phyloP scores from a whole-genome alignment of 2,113 vertebrate species.

The Pangasianodon hypophthalmus region DNA sequence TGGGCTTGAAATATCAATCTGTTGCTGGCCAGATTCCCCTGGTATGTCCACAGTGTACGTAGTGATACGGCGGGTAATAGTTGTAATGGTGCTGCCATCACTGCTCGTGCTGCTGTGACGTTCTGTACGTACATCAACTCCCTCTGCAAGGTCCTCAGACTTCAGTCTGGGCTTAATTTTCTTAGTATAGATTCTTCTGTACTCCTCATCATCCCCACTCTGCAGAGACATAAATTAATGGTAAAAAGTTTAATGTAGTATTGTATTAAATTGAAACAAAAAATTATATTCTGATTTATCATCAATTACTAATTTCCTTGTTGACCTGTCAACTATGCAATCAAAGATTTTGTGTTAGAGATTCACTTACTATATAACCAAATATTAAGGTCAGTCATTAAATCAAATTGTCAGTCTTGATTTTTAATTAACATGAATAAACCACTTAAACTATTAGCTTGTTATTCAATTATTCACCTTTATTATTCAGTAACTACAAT shows the following conservation, averaged over 20 bases:
- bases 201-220: constrained; percentile 93
- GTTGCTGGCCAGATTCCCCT: constrained; percentile 68
- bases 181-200: constrained; percentile 87
- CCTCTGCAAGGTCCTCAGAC: constrained; percentile 84
- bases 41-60: constrained; percentile 92
- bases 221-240: constrained; percentile 58
- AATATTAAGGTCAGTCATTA: neutral
- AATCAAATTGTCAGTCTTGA: neutral
- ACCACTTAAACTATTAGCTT: neutral
- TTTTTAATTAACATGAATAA: neutral
- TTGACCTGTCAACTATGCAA: neutral
- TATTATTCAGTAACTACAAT: neutral
- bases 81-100: constrained; percentile 83
- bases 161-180: constrained; percentile 93
- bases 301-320: neutral
- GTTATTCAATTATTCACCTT: neutral
- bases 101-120: constrained; percentile 88
- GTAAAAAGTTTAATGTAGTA: neutral
- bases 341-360: neutral
- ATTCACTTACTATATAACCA: neutral
- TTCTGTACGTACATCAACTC: constrained; percentile 77
- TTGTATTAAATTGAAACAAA: constrained; percentile 1
- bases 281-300: neutral
- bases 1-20: constrained; percentile 76
- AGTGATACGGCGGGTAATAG: constrained; percentile 87